A percentile compares a stretch with the other conserved stretches of the same genome.
Evolutionary conservation across 1,140 invertebrate genomes (phyloP).

Genomic region (Ips nitidus): DNA sequence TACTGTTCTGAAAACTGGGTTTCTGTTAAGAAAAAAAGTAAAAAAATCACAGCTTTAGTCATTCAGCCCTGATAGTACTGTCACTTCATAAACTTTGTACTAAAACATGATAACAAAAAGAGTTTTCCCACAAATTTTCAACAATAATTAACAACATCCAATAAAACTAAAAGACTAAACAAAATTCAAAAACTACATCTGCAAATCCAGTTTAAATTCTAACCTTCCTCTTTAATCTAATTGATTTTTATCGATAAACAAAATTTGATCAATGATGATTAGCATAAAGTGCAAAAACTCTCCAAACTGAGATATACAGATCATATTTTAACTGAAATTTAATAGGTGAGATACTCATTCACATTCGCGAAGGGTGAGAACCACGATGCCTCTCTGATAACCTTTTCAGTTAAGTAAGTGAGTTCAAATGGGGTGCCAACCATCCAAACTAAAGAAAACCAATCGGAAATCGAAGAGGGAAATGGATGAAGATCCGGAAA

Average conservation of each 20-base stretch:
- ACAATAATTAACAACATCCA: neutral
- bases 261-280: too few species aligned
- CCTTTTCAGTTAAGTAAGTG: neutral
- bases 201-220: too few species aligned
- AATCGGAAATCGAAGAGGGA: neutral
- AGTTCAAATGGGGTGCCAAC: neutral
- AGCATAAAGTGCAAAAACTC: neutral
- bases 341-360: neutral
- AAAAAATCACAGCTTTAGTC: too few species aligned
- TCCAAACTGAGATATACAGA: conserved; percentile 14
- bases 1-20: neutral
- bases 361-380: neutral
- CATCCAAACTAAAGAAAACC: neutral
- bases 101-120: neutral
- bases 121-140: neutral
- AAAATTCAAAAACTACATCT: too few species aligned
- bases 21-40: too few species aligned
- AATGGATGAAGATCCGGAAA: neutral
- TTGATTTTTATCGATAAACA: too few species aligned
- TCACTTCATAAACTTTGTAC: neutral
- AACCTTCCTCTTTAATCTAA: too few species aligned
- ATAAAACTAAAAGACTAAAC: neutral
- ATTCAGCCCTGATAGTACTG: too few species aligned
- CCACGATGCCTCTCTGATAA: neutral
- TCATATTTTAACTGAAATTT: conserved; percentile 11